Evolutionary conservation across 2,888 invertebrate species (phyloP), one percentile per base, ranked within the genome.

Genomic region (Philopedon plagiatum): DNA sequence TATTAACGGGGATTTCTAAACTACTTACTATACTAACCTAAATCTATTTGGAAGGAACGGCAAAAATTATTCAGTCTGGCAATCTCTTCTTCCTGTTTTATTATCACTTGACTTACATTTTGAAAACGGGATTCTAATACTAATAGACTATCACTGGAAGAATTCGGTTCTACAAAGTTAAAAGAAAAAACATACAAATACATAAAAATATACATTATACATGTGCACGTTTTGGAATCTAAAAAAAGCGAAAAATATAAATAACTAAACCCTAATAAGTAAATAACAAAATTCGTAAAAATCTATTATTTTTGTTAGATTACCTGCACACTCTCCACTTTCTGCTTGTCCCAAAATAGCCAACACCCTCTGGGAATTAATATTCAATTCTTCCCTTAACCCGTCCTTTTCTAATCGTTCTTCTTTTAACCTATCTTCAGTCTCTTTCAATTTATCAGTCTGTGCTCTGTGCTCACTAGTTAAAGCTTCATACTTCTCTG

Each of bases 51-150:
- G 65, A 94, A 83, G 75, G 90, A 89, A 76, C 92, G 89, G 81
- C 94, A 93, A 74, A 91, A 87, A 2, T 90, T 89, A 64, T 94
- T 88, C 62, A 94, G 83, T 76, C 91, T 88, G 21, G 91, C 90
- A 60, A 94, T 92, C 86, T 95, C 94, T 32, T 91, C 87, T 78
- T 94, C 93, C 74, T 94, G 94, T 79, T 90, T 89, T 60, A 91
- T 88, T 1, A 94, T 90, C 68, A 93, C 89, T 82, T 93, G 91
- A 19, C 93, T 91, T 2, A 94, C 92, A 60, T 93, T 88, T 77
- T 92, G 90, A 73, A 94, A 88, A 80, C 93, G 92, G 11, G 91
- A 91, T 80, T 94, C 94, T 63, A 94, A 83, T 74, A 94, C 92
- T 19, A 93, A 87, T 62, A 94, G 87, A 79, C 94, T 94, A 64